Evolutionary conservation across 2,113 vertebrate genomes (phyloP), one percentile per base, ranked within the genome.

Genomic region (Malurus elegans): DNA sequence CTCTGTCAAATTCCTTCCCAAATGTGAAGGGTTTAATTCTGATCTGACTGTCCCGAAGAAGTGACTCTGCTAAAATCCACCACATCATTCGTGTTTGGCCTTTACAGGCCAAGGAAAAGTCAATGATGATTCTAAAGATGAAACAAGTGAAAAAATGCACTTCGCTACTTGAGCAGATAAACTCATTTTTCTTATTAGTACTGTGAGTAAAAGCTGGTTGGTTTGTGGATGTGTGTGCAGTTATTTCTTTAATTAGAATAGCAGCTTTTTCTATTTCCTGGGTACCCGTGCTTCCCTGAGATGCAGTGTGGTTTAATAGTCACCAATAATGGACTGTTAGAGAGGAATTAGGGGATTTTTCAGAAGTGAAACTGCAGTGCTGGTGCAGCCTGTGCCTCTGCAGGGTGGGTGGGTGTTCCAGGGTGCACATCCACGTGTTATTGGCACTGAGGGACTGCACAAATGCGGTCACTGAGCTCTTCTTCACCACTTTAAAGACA

Each of bases 351-450:
- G 20, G 40, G 40, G 32, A 61, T 72, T 79, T 69, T 18, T 57
- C 36, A 61, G 65, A 47, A 65, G 28, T 32, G 23, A 74, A 70
- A 60, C 26, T 14, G 19, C 29, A 25, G 24, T 28, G 31, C 26
- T 53, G 6, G 12, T 1, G 4, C 42, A 62, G 4, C 21, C 12
- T 3, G 9, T 45, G 38, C 14, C 40, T 26, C 1, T 25, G 57
- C 36, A 17, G 2, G 50, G 6, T 73, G 1, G 5, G 62, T 34
- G 14, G 7, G 54, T 45, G 38, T 2, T 54, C n/a, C 47, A 51
- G 42, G 8, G 7, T 2, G 29, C 38, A 12, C 0, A 3, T 42
- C 53, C 65, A 1, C 0, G 2, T 23, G 18, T 9, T 0, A 0
- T 51, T 78, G 66, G 15, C 7, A 14, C 6, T 3, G 51, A 42